A percentile compares a stretch with the other conserved stretches of the same genome.
Evolutionary conservation across 2,113 vertebrate species (phyloP).

Genomic region (Entosphenus tridentatus): DNA sequence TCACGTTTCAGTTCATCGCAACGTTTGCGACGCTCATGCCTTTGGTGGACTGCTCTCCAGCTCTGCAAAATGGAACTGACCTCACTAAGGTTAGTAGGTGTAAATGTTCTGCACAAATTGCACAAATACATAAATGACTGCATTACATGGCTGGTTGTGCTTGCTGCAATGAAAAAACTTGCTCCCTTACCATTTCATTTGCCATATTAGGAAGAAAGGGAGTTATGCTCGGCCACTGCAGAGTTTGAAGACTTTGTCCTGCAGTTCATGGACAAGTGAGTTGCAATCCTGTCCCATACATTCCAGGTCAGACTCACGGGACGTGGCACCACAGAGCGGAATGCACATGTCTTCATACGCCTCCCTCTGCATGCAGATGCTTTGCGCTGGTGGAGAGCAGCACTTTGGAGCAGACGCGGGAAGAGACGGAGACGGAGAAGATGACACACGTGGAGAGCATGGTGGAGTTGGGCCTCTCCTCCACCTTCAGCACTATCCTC

Average conservation of each 20-base stretch:
- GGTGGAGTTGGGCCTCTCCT: constrained; percentile 80
- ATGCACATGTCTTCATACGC: not conserved
- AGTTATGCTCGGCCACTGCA: constrained; percentile 80
- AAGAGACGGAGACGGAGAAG: constrained; percentile 93
- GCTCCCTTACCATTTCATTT: not conserved
- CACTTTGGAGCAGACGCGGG: constrained; percentile 78
- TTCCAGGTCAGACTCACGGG: too few relatives aligned
- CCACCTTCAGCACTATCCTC: constrained; percentile 92
- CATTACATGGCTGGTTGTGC: not conserved
- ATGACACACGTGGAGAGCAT: constrained; percentile 95
- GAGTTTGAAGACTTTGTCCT: constrained; percentile 98
- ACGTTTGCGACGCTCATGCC: constrained; percentile 98
- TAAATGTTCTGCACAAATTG: not conserved
- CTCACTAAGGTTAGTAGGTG: constrained; percentile 49
- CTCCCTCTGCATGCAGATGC: constrained; percentile 32
- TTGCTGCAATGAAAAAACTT: not conserved
- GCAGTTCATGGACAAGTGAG: constrained; percentile 94
- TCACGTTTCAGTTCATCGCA: constrained; percentile 98
- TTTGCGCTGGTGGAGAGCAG: constrained; percentile 97
- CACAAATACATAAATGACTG: not conserved
- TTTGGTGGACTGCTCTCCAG: constrained; percentile 95
- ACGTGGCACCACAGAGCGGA: too few relatives aligned
- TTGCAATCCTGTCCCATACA: not conserved
- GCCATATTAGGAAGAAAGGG: constrained; percentile 49
- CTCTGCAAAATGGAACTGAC: constrained; percentile 62